phyloP scores from a whole-genome alignment of 53 echinoderm and acorn worm genomes.

The Apostichopus leukothele region DNA sequence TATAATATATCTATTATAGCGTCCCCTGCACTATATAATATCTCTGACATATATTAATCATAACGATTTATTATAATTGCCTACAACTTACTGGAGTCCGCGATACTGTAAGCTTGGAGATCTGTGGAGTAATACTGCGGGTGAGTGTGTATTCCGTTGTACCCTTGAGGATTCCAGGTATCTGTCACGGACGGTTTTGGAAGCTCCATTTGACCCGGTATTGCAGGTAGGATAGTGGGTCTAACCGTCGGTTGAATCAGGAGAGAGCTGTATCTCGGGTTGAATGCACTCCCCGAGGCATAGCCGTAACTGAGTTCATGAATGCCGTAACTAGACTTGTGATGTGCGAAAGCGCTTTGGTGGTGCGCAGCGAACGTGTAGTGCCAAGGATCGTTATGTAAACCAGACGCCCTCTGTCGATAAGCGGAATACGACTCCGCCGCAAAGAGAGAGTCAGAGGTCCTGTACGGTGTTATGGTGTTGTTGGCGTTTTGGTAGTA shows the following conservation, averaged over 20 bases:
- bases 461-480: slow-evolving; percentile 45
- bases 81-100: slow-evolving; percentile 63
- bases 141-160: slow-evolving; percentile 53
- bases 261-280: slow-evolving; percentile 88
- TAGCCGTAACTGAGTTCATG: slow-evolving; percentile 88
- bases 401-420: slow-evolving; percentile 34
- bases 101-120: slow-evolving; percentile 56
- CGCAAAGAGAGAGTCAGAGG: slow-evolving; percentile 60
- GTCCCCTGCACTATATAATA: too few species aligned
- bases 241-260: slow-evolving; percentile 91
- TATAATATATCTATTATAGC: too few species aligned
- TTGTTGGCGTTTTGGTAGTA: slow-evolving; percentile 28
- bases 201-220: slow-evolving; percentile 89
- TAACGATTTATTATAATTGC: too few species aligned
- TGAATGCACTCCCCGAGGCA: slow-evolving; percentile 75
- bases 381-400: slow-evolving; percentile 68
- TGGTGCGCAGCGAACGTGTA: slow-evolving; percentile 57
- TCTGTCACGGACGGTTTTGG: slow-evolving; percentile 60
- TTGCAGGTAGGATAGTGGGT: slow-evolving; percentile 65
- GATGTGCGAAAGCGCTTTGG: slow-evolving; percentile 63
- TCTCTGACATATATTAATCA: too few species aligned
- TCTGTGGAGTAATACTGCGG: slow-evolving; percentile 62
- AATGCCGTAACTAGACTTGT: slow-evolving; percentile 62
- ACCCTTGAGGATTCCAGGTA: slow-evolving; percentile 57
- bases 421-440: slow-evolving; percentile 68